These are phyloP conservation scores for Istiophorus platypterus DNA, from an alignment of 2,113 vertebrate genomes.

Conservation along the genomic window DNA sequence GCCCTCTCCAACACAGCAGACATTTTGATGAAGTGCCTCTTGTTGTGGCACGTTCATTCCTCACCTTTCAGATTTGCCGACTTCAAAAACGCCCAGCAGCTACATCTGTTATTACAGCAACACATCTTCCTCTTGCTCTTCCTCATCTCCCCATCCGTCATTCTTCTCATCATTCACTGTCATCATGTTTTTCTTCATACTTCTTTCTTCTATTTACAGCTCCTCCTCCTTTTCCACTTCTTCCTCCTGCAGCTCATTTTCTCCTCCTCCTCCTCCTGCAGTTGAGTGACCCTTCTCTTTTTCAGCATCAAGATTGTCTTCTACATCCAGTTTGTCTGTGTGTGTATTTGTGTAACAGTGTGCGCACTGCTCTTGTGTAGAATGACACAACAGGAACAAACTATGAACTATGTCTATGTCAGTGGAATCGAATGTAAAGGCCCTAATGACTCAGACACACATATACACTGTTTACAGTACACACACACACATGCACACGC, in stretches of 20 bases:
- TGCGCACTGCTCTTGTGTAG: not conserved
- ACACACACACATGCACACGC: too few species aligned
- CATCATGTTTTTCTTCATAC: not conserved
- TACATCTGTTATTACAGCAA: slow-evolving; percentile 14
- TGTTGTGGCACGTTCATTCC: slow-evolving; percentile 5
- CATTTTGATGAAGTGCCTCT: slow-evolving; percentile 23
- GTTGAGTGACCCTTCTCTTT: slow-evolving; percentile 41
- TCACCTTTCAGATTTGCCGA: slow-evolving; percentile 28
- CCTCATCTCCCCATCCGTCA: not conserved
- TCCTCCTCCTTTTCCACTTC: not conserved
- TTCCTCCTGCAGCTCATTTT: not conserved
- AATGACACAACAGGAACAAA: not conserved
- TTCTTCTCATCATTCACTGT: not conserved
- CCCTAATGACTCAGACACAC: not conserved
- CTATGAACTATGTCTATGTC: not conserved
- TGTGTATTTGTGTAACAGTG: slow-evolving; percentile 2
- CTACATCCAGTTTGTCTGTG: not conserved
- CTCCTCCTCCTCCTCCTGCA: slow-evolving; percentile 1
- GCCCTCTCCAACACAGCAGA: slow-evolving; percentile 25
- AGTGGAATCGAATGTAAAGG: not conserved
- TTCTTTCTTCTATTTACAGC: not conserved
- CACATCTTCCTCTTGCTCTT: slow-evolving; percentile 23
- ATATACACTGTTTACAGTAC: too few species aligned
- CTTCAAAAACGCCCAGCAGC: slow-evolving; percentile 25
- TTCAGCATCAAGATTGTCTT: slow-evolving; percentile 28